Evolutionary conservation across 1,140 invertebrate genomes (phyloP), one percentile per base, ranked within the genome.

Genomic region (Carposina sasakii): DNA sequence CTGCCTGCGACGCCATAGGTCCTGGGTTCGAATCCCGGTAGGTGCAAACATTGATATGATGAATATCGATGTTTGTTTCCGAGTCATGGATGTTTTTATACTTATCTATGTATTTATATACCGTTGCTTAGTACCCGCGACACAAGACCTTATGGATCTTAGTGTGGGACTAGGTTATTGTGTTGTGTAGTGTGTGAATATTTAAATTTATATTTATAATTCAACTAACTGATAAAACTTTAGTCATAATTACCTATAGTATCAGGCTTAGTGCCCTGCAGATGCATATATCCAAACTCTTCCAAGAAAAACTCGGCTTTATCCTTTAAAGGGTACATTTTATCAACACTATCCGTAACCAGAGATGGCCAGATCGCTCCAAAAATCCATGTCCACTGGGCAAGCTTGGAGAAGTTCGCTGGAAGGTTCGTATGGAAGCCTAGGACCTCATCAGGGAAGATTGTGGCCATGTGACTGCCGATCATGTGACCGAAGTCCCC

Each of bases 201-300:
- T n/a, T n/a, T n/a, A n/a, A n/a, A n/a, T n/a, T n/a, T n/a, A n/a
- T n/a, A n/a, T n/a, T n/a, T n/a, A n/a, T n/a, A n/a, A n/a, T n/a
- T n/a, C n/a, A n/a, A n/a, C n/a, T n/a, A n/a, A n/a, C n/a, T n/a
- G n/a, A n/a, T n/a, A n/a, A n/a, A n/a, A n/a, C n/a, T n/a, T n/a
- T n/a, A n/a, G n/a, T n/a, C n/a, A n/a, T n/a, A 59, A 71, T 72
- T 86, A 92, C 93, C 94, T 48, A 97, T 86, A 1, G 96, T 97
- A 74, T 98, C 96, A 1, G 96, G 96, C 74, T 97, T 97, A 0
- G 94, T 96, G 3, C 90, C 87, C 81, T 98, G 96, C 24, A 98
- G 72, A 71, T 96, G 93, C 16, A 93, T 65, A 67, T 96, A 97
- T 10, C 95, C 96, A 43, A 76, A 76, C 75, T 97, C 94, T 56